phyloP scores from a whole-genome alignment of 2,113 vertebrate genomes.

The Aphyosemion australe region DNA sequence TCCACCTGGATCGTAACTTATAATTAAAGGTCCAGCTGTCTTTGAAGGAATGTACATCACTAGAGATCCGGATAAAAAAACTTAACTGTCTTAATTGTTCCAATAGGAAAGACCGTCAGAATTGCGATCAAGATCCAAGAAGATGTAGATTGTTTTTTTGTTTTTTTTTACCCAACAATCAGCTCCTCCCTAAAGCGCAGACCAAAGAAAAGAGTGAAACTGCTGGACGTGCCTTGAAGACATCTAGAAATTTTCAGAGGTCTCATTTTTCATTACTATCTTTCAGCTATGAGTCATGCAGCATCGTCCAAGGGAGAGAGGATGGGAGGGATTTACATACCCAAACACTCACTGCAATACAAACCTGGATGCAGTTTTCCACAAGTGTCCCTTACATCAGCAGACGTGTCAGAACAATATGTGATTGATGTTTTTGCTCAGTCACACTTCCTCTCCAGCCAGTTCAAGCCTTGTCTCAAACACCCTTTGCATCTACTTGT shows the following conservation, averaged over 20 bases:
- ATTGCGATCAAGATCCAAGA: too few species aligned
- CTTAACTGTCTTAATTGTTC: too few species aligned
- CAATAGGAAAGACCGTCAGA: too few species aligned
- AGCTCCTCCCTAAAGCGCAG: background rate
- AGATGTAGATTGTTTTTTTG: too few species aligned
- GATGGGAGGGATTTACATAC: background rate
- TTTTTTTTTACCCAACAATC: too few species aligned
- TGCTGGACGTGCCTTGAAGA: too few species aligned
- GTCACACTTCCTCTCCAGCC: conserved; percentile 12
- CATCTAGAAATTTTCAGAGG: background rate
- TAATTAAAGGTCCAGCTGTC: too few species aligned
- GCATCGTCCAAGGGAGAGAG: background rate
- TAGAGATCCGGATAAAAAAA: too few species aligned
- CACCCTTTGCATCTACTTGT: conserved; percentile 37
- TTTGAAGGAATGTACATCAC: too few species aligned
- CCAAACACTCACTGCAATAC: background rate
- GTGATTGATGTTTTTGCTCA: background rate
- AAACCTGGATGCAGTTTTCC: background rate
- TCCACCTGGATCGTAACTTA: too few species aligned
- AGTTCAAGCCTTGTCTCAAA: conserved; percentile 50
- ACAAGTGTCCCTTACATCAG: conserved; percentile 5
- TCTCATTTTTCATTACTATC: background rate
- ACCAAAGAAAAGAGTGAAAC: background rate
- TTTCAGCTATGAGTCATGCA: background rate
- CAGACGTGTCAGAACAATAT: background rate